Evolutionary conservation across 2,797 vertebrate genomes (phyloP), one percentile per base, ranked within the genome.

Genomic region (Chaenodraco wilsoni): DNA sequence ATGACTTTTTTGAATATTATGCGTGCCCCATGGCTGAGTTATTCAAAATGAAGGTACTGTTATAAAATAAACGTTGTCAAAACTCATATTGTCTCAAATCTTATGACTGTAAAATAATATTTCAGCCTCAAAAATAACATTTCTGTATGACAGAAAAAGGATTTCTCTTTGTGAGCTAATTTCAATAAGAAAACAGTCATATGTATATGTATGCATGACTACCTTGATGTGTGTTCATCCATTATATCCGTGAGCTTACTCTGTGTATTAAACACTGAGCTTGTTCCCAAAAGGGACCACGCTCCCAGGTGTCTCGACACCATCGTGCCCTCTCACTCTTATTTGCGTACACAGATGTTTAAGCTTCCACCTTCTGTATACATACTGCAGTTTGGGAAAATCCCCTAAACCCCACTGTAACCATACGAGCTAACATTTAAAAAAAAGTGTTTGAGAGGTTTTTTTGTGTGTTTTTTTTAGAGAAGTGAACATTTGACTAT

Each of bases 261-360:
- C 46, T 72, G 79, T 79, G 72, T 80, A 89, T 85, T 68, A 56
- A 82, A 68, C 41, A 8, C 48, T 50, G 16, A 69, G 41, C 8
- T 2, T 56, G 71, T 72, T 83, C 79, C 79, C 78, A 79, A 72
- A 69, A 88, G 76, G 72, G 80, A 78, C 77, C 50, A n/a, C 76
- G 72, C 33, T 67, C 72, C 84, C 89, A 91, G 88, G 87, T 93
- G 92, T 83, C 76, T 89, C 50, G 61, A 72, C 54, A 62, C 48
- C 45, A 76, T 33, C 10, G 48, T 64, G 69, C 66, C 37, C 41
- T 84, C 81, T 88, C 81, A 15, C 45, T 74, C 64, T 84, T 65
- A 91, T 93, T 93, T 94, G 88, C 91, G 33, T 92, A 88, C 82
- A 72, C 91, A 91, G 89, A 91, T 93, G 91, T 92, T 85, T 46